Percentiles rank a stretch among this genome's conserved stretches.
These are phyloP conservation scores for Uloborus diversus DNA, from an alignment of 1,140 invertebrate species.

Conservation along the genomic window DNA sequence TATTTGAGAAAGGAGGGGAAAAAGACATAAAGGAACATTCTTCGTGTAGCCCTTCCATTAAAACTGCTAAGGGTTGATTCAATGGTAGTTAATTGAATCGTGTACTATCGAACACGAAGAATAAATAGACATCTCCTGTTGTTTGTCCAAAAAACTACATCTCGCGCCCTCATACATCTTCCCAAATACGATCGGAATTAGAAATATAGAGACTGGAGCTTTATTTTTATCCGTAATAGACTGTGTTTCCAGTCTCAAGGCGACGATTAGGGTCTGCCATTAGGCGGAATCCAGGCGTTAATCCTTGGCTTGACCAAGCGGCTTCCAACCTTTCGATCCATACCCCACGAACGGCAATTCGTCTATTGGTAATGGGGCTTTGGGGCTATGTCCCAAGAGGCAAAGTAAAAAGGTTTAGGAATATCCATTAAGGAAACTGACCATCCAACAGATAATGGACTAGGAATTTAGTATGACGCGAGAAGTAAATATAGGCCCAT, in stretches of 20 bases:
- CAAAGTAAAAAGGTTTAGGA: constrained; percentile 26
- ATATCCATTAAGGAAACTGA: constrained; percentile 34
- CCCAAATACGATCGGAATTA: constrained; percentile 26
- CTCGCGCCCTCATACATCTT: constrained; percentile 13
- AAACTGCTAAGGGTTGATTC: constrained; percentile 13
- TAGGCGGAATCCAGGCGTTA: constrained; percentile 43
- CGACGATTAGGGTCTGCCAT: constrained; percentile 40
- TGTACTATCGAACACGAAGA: not conserved
- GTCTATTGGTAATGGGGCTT: constrained; percentile 36
- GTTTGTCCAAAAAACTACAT: constrained; percentile 11
- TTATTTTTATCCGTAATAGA: constrained; percentile 25
- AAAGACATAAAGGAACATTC: not conserved
- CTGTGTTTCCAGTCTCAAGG: constrained; percentile 9
- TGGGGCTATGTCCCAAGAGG: constrained; percentile 3
- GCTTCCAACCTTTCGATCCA: constrained; percentile 40
- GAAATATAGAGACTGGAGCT: not conserved
- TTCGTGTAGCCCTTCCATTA: not conserved
- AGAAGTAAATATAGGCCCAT: constrained; percentile 3
- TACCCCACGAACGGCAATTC: constrained; percentile 26
- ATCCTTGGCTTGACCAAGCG: constrained; percentile 44
- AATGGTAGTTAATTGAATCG: not conserved
- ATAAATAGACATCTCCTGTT: constrained; percentile 13
- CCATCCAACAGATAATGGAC: constrained; percentile 23
- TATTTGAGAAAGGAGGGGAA: too few relatives aligned
- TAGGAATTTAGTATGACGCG: not conserved